Percentiles rank a stretch among this genome's conserved stretches.
Evolutionary conservation across 2,113 vertebrate species (phyloP).

Genomic region (Corythornis madagascariensis): DNA sequence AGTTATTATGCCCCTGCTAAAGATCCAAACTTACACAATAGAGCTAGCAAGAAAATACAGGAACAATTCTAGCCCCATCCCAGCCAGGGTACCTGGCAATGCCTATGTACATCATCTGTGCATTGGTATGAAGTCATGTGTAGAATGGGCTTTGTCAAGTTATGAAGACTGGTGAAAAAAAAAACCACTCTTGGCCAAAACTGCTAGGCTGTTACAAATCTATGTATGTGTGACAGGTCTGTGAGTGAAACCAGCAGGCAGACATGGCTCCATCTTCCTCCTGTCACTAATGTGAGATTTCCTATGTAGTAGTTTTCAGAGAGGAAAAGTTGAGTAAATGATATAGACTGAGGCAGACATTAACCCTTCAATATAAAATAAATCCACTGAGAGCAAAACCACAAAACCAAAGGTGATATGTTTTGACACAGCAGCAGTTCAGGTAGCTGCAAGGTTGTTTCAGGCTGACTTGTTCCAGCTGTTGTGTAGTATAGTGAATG

Average conservation of each 20-base stretch:
- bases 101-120: accelerated
- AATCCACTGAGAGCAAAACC: neutral
- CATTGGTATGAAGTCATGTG: neutral
- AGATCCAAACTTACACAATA: neutral
- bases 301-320: neutral
- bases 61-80: neutral
- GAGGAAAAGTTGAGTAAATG: neutral
- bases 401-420: neutral
- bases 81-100: neutral
- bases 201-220: neutral
- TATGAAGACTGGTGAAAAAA: neutral
- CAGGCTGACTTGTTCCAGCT: neutral
- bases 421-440: neutral
- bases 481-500: accelerated
- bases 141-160: neutral
- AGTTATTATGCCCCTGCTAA: neutral
- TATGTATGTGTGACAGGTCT: neutral
- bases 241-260: neutral
- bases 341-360: neutral
- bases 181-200: neutral
- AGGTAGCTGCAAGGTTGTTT: neutral
- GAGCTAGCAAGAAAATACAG: neutral
- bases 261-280: neutral
- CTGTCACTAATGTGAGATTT: neutral
- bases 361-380: neutral